Evolutionary conservation across 2,888 invertebrate genomes (phyloP).

Genomic region (Ashinkailepas kermadecensis): DNA sequence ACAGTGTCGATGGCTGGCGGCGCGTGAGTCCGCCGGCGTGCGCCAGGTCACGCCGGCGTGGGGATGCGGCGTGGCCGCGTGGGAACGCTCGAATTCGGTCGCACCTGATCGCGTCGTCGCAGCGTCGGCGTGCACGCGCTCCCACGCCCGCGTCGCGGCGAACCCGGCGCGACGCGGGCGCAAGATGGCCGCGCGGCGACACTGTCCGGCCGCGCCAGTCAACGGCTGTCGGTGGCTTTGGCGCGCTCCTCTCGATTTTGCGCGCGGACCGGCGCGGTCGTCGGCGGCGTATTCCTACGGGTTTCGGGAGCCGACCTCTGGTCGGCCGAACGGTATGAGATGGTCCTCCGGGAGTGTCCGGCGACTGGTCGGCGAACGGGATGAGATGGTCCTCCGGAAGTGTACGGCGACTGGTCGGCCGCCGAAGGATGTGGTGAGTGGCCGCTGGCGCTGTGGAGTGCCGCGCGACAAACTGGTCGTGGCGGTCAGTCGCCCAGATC

Average conservation of each 20-base stretch:
- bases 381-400: too few species aligned
- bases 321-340: too few species aligned
- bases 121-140: not conserved
- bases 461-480: too few species aligned
- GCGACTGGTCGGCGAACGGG: too few species aligned
- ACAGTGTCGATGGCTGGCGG: not conserved
- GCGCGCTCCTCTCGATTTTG: not conserved
- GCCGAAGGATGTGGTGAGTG: too few species aligned
- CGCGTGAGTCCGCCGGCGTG: not conserved
- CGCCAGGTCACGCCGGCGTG: not conserved
- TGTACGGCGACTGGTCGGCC: too few species aligned
- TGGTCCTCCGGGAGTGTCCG: too few species aligned
- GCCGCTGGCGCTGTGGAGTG: too few species aligned
- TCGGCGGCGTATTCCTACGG: too few species aligned
- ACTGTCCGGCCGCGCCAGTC: not conserved
- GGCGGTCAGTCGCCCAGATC: too few species aligned
- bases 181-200: not conserved
- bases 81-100: not conserved
- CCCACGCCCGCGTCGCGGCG: not conserved
- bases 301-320: too few species aligned
- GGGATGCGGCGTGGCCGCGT: not conserved
- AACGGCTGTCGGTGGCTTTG: not conserved
- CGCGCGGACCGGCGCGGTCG: not conserved
- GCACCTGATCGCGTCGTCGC: not conserved
- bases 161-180: not conserved